Base-by-base conservation (phyloP, 2,797 vertebrate species). In the Danio tinwini region DNA sequence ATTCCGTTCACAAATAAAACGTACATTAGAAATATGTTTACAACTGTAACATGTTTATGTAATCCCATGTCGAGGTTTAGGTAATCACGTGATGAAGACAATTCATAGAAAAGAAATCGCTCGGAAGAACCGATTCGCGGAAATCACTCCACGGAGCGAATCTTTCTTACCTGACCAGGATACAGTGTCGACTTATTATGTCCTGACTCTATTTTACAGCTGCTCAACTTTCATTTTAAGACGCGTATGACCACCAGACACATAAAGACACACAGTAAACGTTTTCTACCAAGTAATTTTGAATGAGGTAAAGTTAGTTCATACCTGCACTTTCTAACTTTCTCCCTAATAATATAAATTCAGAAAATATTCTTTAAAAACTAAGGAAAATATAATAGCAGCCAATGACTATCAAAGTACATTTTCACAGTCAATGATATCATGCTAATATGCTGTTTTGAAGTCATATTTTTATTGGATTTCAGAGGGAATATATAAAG, bases 161-260 rank as follows among this genome's bases (percentile, higher is more conserved):
- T 73, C 55, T 3, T 59, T 73, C 19, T 45, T 55, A 73, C 53
- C 13, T 73, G 55, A 45, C 42, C 40, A 37, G 63, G 40, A 67
- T 47, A 37, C 0, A 8, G 14, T 52, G 45, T 17, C 29, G 10
- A 19, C 4, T 14, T 45, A 4, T 14, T 45, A 16, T 16, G 5
- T 13, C 16, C 11, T n/a, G 67, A 42, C 40, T 55, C 12, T 12
- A 47, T 61, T 37, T 47, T 50, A 50, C 6, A 42, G 52, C 16
- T 40, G 50, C 5, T 70, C 40, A 53, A 12, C 16, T 71, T 56
- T 42, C 39, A 56, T 19, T 17, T 69, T 53, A 53, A 6, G 21
- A 8, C 49, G 39, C 29, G 61, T 7, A 59, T 14, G 5, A 59
- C 12, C 5, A 3, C 1, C 29, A 37, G 56, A 39, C 58, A 11